Base-by-base conservation (phyloP, 2,888 invertebrate species). In the Octodonta nipae region DNA sequence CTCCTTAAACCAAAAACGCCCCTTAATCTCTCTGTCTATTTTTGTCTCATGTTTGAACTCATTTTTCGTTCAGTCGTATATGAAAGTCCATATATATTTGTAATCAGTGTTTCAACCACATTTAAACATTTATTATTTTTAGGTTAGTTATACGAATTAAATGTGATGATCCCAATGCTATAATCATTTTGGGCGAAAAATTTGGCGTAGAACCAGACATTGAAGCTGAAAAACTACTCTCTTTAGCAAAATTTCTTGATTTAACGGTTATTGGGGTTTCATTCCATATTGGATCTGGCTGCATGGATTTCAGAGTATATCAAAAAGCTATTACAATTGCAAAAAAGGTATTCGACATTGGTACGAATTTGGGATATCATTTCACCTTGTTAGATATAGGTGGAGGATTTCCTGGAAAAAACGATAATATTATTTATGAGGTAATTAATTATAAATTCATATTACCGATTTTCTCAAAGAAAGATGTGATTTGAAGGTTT, bases 391-490 rank as follows among this genome's bases (percentile, higher is more conserved):
- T 43, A 4, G 43, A 43, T 30, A 39, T 43, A 10, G 43, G 43
- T 6, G 43, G 43, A 6, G 43, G 42, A 25, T 42, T 31, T 30
- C 36, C 44, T 7, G 42, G 40, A 4, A 13, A 20, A 16, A 24
- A 11, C 8, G 67, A 69, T 44, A 61, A 74, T 14, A 67, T 70
- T 35, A 75, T 86, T 43, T 66, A 68, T 31, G 75, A 80, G 79
- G 80, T 85, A 51, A 36, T 7, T 10, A 16, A 8, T 22, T 4
- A 3, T 4, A 2, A 22, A 10, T 22, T 22, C 3, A 4, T 10
- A 10, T 22, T 3, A n/a, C n/a, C n/a, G n/a, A n/a, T n/a, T n/a
- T n/a, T n/a, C n/a, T n/a, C n/a, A n/a, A n/a, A n/a, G n/a, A n/a
- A n/a, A n/a, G n/a, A n/a, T n/a, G n/a, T n/a, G n/a, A n/a, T n/a